Evolutionary conservation across 2,797 vertebrate genomes (phyloP).

Genomic region (Gorsachius magnificus): DNA sequence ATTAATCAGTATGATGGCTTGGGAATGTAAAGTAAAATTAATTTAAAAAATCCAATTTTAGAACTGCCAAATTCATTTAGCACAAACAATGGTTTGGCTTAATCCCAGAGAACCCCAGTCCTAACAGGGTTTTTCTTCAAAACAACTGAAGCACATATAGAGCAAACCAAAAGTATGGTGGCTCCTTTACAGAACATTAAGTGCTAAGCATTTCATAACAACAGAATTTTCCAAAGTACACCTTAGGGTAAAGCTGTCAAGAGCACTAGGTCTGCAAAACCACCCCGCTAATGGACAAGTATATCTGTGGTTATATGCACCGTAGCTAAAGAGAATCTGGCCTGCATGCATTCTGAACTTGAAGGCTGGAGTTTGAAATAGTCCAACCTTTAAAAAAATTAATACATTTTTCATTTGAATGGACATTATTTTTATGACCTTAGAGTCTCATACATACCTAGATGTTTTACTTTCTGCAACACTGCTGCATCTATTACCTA

Average conservation of each 20-base stretch:
- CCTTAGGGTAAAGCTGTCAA: neutral
- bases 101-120: neutral
- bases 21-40: conserved; percentile 36
- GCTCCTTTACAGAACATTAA: neutral
- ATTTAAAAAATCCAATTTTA: conserved; percentile 38
- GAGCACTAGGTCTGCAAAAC: neutral
- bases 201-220: neutral
- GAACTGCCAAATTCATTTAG: conserved; percentile 49
- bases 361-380: neutral
- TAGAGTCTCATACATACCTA: neutral
- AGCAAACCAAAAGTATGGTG: neutral
- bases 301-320: neutral
- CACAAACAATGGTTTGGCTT: neutral
- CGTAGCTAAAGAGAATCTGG: neutral
- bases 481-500: neutral
- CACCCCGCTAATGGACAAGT: neutral
- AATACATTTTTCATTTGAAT: neutral
- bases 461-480: neutral
- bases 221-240: neutral
- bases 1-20: conserved; percentile 26
- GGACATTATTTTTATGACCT: neutral
- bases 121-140: neutral
- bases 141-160: neutral
- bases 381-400: neutral
- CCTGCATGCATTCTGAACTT: neutral